A percentile compares a stretch with the other conserved stretches of the same genome.
These are phyloP conservation scores for Baryphthengus martii DNA, from an alignment of 2,113 vertebrate species.

Conservation along the genomic window DNA sequence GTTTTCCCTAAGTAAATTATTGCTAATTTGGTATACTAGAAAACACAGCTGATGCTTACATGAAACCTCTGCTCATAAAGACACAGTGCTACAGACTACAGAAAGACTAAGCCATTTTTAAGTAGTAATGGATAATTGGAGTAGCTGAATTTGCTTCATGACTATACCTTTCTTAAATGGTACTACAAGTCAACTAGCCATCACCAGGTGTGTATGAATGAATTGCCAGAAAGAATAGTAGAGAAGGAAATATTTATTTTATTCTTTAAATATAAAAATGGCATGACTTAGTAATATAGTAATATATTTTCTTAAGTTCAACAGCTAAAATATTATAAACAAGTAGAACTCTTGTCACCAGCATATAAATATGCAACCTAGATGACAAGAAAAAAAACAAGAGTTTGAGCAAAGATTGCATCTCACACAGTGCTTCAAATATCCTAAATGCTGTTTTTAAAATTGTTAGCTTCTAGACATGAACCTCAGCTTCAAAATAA, in stretches of 20 bases:
- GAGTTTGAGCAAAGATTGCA: not conserved
- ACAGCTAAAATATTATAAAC: not conserved
- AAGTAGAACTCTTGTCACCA: not conserved
- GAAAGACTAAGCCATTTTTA: not conserved
- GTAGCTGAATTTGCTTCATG: not conserved
- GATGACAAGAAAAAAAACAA: not conserved
- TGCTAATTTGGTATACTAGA: not conserved
- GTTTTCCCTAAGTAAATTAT: slow-evolving; percentile 7
- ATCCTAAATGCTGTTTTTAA: not conserved
- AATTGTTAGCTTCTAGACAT: not conserved
- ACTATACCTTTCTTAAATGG: not conserved
- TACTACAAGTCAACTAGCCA: not conserved
- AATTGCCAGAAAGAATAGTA: not conserved
- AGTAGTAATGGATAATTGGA: not conserved
- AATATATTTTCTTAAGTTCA: not conserved
- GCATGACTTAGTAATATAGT: not conserved
- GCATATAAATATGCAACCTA: not conserved
- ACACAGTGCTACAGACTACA: not conserved
- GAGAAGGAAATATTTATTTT: not conserved
- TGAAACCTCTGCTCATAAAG: not conserved
- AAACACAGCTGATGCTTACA: not conserved
- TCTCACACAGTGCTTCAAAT: not conserved
- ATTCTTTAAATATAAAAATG: not conserved
- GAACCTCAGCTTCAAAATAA: not conserved
- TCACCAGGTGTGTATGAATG: not conserved